Percentiles rank a stretch among this genome's conserved stretches.
Evolutionary conservation across 2,113 vertebrate species (phyloP).

Genomic region (human): GRCh38 chr16:56662501-56663000

Average conservation of each 20-base stretch:
- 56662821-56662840: conserved; percentile 21
- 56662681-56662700: background rate
- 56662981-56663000: no score
- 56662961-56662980: no score
- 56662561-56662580: background rate
- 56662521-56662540: no score
- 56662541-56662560: background rate
- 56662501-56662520: background rate
- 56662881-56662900: no score
- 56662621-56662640: no score
- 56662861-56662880: fast-evolving
- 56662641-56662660: background rate
- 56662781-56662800: background rate
- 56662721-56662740: background rate
- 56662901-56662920: fast-evolving
- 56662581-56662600: background rate
- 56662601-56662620: background rate
- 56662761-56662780: background rate
- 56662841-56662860: fast-evolving
- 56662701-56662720: background rate
- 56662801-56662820: conserved; percentile 48
- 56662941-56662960: background rate
- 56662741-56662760: background rate
- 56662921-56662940: background rate
- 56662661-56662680: background rate